Base-by-base conservation (phyloP, 2,888 invertebrate species). In the Strigamia maritima region DNA sequence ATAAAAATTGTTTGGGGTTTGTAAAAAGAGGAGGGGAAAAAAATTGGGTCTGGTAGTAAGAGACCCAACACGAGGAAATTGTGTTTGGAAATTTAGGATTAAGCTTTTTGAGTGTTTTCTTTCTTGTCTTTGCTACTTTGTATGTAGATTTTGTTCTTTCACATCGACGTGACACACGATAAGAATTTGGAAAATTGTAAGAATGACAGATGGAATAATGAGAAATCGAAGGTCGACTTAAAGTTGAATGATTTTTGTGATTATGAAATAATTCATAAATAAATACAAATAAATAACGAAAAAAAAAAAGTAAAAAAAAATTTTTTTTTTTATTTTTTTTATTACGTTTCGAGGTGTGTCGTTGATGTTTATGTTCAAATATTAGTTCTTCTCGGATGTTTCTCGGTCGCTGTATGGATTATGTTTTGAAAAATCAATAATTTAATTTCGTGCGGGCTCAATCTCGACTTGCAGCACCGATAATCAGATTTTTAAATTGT, bases 191-290 rank as follows among this genome's bases (percentile, higher is more conserved):
- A 70, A 70, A 70, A 70, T 70, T 24, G 70, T 28, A 70, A 70
- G 70, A 70, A 70, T 70, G 70, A 70, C 70, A 70, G 70, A 26
- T 70, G 70, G 70, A 70, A 70, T 70, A 70, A 70, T 70, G 70
- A 70, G 70, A 70, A 70, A 70, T 70, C 70, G 70, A 70, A 70
- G 70, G 70, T 70, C 70, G 70, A 16, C 70, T 28, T 28, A 70
- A 26, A 26, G n/a, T 14, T 44, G 44, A n/a, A 19, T 16, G 19
- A 54, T 54, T 19, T n/a, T 35, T 35, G 44, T 14, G 8, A 14
- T 14, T 14, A 16, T 44, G 44, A 44, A 16, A 10, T 16, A 38
- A 38, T 38, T 38, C 10, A 8, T 38, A 38, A n/a, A n/a, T n/a
- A n/a, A n/a, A n/a, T n/a, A n/a, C n/a, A n/a, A n/a, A n/a, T n/a